Conservation (phyloP, 2,113 vertebrate genomes). For the Ivindomyrus marchei region DNA sequence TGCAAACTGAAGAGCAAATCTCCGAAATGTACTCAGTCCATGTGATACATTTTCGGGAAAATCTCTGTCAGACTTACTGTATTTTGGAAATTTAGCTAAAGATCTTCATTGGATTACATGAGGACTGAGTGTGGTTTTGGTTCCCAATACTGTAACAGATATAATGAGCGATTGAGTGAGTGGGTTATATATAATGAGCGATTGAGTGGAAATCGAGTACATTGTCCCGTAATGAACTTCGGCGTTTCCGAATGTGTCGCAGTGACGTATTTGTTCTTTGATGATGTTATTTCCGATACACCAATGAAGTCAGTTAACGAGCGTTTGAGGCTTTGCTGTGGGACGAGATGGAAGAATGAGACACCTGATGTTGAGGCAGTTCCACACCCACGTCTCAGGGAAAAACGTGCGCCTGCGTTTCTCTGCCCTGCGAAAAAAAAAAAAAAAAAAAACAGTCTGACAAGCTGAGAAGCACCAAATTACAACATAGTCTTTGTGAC, state of each 20-base stretch:
- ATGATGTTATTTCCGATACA: background rate
- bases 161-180: background rate
- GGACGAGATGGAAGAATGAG: constrained; percentile 8
- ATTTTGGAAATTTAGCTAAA: background rate
- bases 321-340: background rate
- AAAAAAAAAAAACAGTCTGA: too few species aligned
- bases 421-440: constrained; percentile 65
- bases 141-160: background rate
- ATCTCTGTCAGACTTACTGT: background rate
- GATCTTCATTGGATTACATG: background rate
- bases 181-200: background rate
- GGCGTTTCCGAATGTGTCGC: background rate
- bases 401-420: constrained; percentile 84
- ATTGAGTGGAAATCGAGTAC: background rate
- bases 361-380: constrained; percentile 83
- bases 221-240: background rate
- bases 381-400: constrained; percentile 88
- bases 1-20: background rate
- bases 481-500: background rate
- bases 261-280: background rate
- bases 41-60: background rate
- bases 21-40: background rate
- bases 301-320: background rate
- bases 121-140: background rate
- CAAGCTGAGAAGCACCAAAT: constrained; percentile 25